phyloP scores from a whole-genome alignment of 2,797 vertebrate species.

The Emys orbicularis region DNA sequence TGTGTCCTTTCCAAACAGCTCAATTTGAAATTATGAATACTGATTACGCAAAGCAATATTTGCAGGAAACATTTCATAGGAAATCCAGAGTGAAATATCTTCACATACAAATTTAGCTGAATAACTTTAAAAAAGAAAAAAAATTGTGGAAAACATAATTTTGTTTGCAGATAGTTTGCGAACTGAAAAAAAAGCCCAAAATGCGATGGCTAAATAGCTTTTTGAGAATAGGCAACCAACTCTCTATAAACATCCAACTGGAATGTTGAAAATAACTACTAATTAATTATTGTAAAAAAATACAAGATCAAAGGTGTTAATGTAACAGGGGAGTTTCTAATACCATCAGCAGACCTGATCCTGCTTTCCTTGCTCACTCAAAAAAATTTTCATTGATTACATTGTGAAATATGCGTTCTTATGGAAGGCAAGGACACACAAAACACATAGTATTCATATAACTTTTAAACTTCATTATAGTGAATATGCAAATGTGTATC shows the following conservation, averaged over 20 bases:
- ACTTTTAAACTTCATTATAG: not conserved
- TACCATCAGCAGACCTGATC: not conserved
- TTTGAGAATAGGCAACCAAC: not conserved
- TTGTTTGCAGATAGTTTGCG: not conserved
- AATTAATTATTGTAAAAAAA: not conserved
- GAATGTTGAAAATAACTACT: not conserved
- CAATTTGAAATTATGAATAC: not conserved
- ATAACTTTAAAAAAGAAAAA: not conserved
- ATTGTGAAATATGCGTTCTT: not conserved
- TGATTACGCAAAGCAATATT: not conserved
- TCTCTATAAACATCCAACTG: not conserved
- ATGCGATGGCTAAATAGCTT: not conserved
- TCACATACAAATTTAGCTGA: not conserved
- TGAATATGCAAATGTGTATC: not conserved
- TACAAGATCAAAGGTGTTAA: not conserved
- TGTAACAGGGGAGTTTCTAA: not conserved
- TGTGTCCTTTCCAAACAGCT: not conserved
- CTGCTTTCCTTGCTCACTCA: not conserved
- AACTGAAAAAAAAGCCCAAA: not conserved
- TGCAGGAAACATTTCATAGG: not conserved
- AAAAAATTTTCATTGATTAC: not conserved
- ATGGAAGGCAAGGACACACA: no score
- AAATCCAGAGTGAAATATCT: not conserved
- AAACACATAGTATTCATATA: no score
- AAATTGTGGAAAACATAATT: not conserved